phyloP scores from a whole-genome alignment of 2,113 vertebrate genomes.

The Smithornis capensis region DNA sequence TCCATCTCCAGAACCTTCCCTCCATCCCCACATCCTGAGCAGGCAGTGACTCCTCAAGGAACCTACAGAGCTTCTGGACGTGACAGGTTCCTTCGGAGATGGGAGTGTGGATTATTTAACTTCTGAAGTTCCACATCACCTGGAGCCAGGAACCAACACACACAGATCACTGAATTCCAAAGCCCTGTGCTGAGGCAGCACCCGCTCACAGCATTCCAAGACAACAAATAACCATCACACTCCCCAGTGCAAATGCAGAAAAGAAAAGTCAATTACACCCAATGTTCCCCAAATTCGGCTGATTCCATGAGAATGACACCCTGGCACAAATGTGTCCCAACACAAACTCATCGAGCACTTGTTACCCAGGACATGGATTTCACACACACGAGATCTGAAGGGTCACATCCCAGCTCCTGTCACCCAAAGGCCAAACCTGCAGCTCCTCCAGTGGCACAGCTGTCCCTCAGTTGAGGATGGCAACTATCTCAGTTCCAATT shows the following conservation, averaged over 20 bases:
- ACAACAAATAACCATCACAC: background rate
- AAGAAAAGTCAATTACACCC: background rate
- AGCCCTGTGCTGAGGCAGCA: background rate
- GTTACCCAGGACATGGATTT: accelerated
- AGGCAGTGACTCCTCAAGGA: background rate
- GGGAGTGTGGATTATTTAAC: background rate
- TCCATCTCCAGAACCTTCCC: background rate
- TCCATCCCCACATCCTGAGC: background rate
- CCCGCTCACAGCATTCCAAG: background rate
- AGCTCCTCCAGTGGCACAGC: background rate
- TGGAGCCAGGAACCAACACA: accelerated
- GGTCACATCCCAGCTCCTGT: background rate
- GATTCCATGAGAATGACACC: accelerated
- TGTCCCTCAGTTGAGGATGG: background rate
- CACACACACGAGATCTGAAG: accelerated
- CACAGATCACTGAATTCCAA: accelerated
- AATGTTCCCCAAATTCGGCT: background rate
- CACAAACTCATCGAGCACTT: accelerated
- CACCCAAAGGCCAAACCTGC: background rate
- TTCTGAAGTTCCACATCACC: background rate
- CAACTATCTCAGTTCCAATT: background rate
- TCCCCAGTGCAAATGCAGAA: accelerated
- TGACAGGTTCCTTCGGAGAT: background rate
- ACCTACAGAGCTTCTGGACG: accelerated
- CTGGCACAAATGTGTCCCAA: background rate